Evolutionary conservation across 2,797 vertebrate species (phyloP).

Genomic region (Muraenolepis orangiensis): DNA sequence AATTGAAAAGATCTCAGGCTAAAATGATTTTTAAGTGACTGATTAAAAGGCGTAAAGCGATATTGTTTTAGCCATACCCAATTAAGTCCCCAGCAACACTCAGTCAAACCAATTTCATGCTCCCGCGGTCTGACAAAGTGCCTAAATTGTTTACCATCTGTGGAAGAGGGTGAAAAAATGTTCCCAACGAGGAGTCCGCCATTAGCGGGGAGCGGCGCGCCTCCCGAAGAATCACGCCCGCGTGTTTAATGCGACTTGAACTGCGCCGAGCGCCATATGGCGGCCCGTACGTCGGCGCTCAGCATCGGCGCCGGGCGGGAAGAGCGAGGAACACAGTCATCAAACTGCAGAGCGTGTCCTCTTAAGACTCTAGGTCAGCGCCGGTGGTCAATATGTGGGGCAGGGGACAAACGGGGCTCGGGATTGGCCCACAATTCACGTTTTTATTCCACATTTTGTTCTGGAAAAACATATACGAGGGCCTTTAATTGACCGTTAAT

Average conservation of each 20-base stretch:
- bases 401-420: neutral
- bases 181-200: neutral
- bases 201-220: neutral
- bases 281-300: neutral
- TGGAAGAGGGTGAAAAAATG: slow-evolving; percentile 20
- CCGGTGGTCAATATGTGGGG: neutral
- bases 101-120: slow-evolving; percentile 66
- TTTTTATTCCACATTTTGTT: neutral
- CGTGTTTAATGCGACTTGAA: slow-evolving; percentile 1
- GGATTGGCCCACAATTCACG: neutral
- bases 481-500: too few species aligned
- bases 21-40: slow-evolving; percentile 47
- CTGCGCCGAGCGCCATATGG: neutral
- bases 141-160: slow-evolving; percentile 56
- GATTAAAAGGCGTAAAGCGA: slow-evolving; percentile 50
- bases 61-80: slow-evolving; percentile 57
- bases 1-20: slow-evolving; percentile 14
- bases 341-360: neutral
- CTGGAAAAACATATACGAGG: too few species aligned
- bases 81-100: slow-evolving; percentile 61
- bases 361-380: neutral
- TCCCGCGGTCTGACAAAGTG: slow-evolving; percentile 61
- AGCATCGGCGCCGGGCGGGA: neutral
- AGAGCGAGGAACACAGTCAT: neutral
- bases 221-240: neutral